Conservation (phyloP, 2,797 vertebrate species). For the Falco cherrug region DNA sequence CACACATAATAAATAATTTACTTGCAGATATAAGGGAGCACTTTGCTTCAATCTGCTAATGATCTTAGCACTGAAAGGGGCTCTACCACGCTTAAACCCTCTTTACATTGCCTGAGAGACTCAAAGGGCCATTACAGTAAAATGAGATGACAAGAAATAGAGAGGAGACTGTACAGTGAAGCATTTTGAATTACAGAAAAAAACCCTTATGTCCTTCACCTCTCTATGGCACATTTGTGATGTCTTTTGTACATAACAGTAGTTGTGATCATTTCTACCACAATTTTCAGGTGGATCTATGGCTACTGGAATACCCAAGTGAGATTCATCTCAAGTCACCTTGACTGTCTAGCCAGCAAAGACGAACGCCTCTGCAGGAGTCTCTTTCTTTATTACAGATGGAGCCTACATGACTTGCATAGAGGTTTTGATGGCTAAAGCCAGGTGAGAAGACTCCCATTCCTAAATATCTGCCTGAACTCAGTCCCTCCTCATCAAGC, state of each 20-base stretch:
- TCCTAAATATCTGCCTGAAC: not conserved
- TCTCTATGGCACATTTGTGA: not conserved
- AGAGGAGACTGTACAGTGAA: not conserved
- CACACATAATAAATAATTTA: conserved; percentile 67
- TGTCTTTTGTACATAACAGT: not conserved
- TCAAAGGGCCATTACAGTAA: conserved; percentile 6
- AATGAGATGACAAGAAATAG: conserved; percentile 13
- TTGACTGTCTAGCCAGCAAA: not conserved
- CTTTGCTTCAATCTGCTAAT: conserved; percentile 59
- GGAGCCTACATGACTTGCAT: fast-evolving
- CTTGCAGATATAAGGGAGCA: conserved; percentile 19
- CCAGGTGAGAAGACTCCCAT: not conserved
- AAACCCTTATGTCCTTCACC: not conserved
- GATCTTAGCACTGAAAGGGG: conserved; percentile 31
- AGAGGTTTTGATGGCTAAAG: not conserved
- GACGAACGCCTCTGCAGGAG: not conserved
- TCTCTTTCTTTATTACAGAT: not conserved
- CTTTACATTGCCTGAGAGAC: conserved; percentile 20
- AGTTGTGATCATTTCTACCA: not conserved
- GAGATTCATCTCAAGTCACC: not conserved
- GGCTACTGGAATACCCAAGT: not conserved
- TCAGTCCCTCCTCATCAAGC: not conserved
- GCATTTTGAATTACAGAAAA: not conserved
- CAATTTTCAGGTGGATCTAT: not conserved
- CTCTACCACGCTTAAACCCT: not conserved